phyloP scores from a whole-genome alignment of 92 coral and sea anemone genomes.

The Heliopora coerulea region DNA sequence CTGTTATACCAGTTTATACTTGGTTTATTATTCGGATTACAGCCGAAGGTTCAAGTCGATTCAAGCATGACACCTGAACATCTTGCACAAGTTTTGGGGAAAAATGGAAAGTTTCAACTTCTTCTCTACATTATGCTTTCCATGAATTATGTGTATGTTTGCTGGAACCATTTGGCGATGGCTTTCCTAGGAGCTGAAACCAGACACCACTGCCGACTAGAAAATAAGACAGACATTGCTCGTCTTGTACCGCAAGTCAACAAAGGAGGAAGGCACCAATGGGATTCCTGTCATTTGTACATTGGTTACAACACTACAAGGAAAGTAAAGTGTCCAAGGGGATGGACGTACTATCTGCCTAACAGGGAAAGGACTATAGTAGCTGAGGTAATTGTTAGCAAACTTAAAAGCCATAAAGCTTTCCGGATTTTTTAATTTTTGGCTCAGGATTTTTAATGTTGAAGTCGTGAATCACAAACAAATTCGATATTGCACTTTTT shows the following conservation, averaged over 20 bases:
- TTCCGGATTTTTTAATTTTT: too few species aligned
- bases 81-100: conserved; percentile 30
- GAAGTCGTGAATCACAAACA: too few species aligned
- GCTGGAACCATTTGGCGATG: conserved; percentile 33
- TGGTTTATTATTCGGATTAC: too few species aligned
- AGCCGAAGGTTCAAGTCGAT: too few species aligned
- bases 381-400: not conserved
- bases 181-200: conserved; percentile 35
- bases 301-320: conserved; percentile 7
- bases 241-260: conserved; percentile 9
- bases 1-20: too few species aligned
- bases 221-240: not conserved
- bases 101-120: conserved; percentile 30
- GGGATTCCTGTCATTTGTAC: conserved; percentile 25
- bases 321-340: not conserved
- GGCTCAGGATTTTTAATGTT: too few species aligned
- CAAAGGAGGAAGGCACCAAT: conserved; percentile 8
- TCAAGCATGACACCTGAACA: conserved; percentile 5
- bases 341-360: conserved; percentile 7
- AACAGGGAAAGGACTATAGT: conserved; percentile 7
- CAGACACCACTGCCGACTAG: conserved; percentile 9
- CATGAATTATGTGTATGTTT: not conserved
- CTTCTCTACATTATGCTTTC: conserved; percentile 34
- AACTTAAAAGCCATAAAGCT: too few species aligned
- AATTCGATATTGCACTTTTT: too few species aligned